Conservation (phyloP, 2,888 invertebrate genomes). For the Oligia strigilis region DNA sequence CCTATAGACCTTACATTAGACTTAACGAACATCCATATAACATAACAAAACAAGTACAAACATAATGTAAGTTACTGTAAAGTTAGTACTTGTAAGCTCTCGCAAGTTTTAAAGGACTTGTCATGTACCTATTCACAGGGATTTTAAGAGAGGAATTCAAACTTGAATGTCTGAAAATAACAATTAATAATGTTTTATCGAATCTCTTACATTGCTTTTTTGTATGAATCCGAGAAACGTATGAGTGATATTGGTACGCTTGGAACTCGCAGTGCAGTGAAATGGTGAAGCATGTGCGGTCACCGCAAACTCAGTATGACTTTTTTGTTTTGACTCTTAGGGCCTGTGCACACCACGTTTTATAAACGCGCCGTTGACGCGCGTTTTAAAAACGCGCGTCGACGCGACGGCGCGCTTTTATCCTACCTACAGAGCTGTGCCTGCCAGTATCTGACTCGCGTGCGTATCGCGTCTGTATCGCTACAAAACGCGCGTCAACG, state of each 20-base stretch:
- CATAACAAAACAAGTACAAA: conserved; percentile 59
- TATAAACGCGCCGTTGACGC: no score
- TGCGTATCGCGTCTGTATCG: no score
- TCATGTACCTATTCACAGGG: conserved; percentile 38
- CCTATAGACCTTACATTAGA: conserved; percentile 36
- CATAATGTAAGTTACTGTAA: conserved; percentile 53
- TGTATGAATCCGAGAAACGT: conserved; percentile 37
- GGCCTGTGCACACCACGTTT: no score
- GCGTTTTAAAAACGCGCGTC: no score
- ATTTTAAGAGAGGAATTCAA: conserved; percentile 40
- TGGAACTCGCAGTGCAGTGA: background rate
- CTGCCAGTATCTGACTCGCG: no score
- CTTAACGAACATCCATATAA: conserved; percentile 37
- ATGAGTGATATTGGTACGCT: conserved; percentile 6
- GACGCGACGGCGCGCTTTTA: no score
- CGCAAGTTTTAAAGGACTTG: conserved; percentile 26
- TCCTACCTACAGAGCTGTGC: no score
- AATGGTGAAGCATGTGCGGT: background rate
- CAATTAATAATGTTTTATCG: conserved; percentile 31
- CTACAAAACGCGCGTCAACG: no score
- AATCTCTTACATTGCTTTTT: conserved; percentile 54
- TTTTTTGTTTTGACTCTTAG: background rate
- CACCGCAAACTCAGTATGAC: background rate
- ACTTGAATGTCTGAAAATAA: conserved; percentile 25
- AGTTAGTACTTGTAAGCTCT: conserved; percentile 45